Conservation (phyloP, 2,888 invertebrate genomes). For the Actias luna region DNA sequence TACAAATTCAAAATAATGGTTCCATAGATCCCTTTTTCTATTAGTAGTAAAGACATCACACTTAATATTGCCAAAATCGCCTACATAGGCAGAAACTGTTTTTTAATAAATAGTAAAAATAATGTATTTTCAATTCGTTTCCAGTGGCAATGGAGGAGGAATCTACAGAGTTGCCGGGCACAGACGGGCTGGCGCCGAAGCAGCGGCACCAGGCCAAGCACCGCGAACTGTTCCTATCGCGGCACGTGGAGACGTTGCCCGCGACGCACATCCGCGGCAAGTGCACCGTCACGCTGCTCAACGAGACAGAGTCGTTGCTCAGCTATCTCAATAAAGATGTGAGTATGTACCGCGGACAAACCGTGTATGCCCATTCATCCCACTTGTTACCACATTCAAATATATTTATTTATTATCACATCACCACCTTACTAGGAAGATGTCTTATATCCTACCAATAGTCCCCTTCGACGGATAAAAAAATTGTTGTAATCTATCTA, state of each 20-base stretch:
- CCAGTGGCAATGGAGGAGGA: slow-evolving; percentile 87
- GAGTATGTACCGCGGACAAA: slow-evolving; percentile 76
- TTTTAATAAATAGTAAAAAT: background rate
- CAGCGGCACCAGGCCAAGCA: slow-evolving; percentile 98
- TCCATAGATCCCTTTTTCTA: no score
- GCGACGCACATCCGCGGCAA: slow-evolving; percentile 99
- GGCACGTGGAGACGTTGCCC: slow-evolving; percentile 98
- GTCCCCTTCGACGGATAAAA: no score
- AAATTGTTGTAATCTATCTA: no score
- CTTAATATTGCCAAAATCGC: no score
- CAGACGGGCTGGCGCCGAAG: slow-evolving; percentile 88
- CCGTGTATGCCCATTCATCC: background rate
- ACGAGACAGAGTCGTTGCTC: slow-evolving; percentile 98
- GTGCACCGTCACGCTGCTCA: slow-evolving; percentile 98
- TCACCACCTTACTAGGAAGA: no score
- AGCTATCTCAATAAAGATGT: slow-evolving; percentile 98
- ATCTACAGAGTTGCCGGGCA: slow-evolving; percentile 81
- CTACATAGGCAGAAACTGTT: no score
- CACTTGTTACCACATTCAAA: background rate
- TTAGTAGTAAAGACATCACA: no score
- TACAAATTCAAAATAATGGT: no score
- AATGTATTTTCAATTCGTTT: slow-evolving; percentile 29
- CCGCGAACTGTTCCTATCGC: slow-evolving; percentile 98
- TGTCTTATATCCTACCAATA: no score
- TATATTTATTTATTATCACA: no score